Base-by-base conservation (phyloP, 2,888 invertebrate species). In the Coelinius sp. region DNA sequence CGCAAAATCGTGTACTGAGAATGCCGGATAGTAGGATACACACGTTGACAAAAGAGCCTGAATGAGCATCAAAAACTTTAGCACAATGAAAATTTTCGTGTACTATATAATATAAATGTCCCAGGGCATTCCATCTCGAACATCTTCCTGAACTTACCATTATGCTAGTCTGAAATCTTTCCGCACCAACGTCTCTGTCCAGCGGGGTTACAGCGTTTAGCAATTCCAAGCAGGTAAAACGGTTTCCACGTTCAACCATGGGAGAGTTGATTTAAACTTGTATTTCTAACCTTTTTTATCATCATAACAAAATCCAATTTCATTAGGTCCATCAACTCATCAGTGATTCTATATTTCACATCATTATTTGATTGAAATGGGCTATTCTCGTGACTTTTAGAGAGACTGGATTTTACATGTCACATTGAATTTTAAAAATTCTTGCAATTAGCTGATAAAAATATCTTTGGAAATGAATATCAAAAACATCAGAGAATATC, bases 31-130 rank as follows among this genome's bases (percentile, higher is more conserved):
- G 49, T 31, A n/a, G 27, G n/a, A 65, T 49, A 31, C 65, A 31
- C 66, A 62, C 35, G 20, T 38, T 53, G 5, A 27, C 41, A 44
- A n/a, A n/a, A 38, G 38, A 38, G 10, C 31, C 35, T 35, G 69
- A 38, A 64, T 64, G 65, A 67, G 67, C 76, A 72, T 76, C 76
- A 75, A 69, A 77, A 81, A 81, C 73, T 79, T 79, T 77, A 59
- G 25, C 53, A 78, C 77, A 79, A 80, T 79, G 65, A 62, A 35
- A 73, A 74, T 73, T 70, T 71, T 73, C 52, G 14, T 24, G 41
- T 52, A 68, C 49, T 14, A 63, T 41, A 12, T 24, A 44, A 56
- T 41, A 25, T 41, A 59, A 68, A 68, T 68, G 68, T 56, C 44
- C 14, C 38, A 8, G 38, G 44, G 20, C 5, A 46, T 25, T 14